Conservation (phyloP, 2,797 vertebrate species). For the Gallirallus australis region DNA sequence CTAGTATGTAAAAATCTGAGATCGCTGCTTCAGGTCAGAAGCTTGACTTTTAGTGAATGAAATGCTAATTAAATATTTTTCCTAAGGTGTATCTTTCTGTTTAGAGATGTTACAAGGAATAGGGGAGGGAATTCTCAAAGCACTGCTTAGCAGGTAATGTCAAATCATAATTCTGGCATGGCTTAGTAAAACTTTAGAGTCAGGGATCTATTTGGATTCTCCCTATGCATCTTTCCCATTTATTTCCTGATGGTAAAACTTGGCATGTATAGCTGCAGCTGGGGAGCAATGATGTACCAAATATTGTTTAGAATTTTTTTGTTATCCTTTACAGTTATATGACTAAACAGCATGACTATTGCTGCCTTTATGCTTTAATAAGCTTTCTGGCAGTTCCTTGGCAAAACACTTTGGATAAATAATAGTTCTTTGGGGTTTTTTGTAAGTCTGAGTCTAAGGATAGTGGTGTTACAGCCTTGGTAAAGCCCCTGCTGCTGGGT, state of each 20-base stretch:
- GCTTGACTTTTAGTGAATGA: neutral
- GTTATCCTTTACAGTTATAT: neutral
- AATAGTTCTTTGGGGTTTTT: neutral
- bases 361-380: neutral
- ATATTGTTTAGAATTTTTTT: neutral
- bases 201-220: neutral
- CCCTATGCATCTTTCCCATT: neutral
- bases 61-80: neutral
- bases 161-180: neutral
- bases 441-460: neutral
- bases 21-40: neutral
- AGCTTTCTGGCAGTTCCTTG: neutral
- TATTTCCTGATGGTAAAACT: constrained; percentile 24
- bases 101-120: neutral
- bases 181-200: neutral
- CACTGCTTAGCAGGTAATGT: constrained; percentile 11
- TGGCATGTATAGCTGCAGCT: neutral
- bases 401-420: neutral
- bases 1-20: neutral
- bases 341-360: neutral
- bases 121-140: constrained; percentile 7
- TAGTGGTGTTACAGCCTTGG: neutral
- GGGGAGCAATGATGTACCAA: constrained; percentile 22
- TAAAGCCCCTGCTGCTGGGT: neutral
- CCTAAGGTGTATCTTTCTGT: neutral